Conservation (phyloP, 2,113 vertebrate genomes). For the Paralichthys olivaceus region DNA sequence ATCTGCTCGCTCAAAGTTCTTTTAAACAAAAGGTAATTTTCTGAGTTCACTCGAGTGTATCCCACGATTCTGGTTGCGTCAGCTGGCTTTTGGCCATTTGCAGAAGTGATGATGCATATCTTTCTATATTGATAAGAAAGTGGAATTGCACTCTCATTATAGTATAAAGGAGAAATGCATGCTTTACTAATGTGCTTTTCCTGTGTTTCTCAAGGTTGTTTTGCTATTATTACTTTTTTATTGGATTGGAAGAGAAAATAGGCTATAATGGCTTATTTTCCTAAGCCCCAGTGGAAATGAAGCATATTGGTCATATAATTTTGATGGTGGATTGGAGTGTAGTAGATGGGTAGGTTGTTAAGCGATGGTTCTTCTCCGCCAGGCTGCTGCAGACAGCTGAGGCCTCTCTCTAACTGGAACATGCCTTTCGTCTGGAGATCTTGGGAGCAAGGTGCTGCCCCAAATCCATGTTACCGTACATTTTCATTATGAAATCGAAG, state of each 20-base stretch:
- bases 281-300: conserved; percentile 16
- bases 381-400: conserved; percentile 47
- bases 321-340: conserved; percentile 39
- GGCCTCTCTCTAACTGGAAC: conserved; percentile 46
- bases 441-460: conserved; percentile 55
- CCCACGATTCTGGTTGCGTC: conserved; percentile 19
- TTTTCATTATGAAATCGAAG: conserved; percentile 23
- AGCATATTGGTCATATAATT: conserved; percentile 64
- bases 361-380: conserved; percentile 27
- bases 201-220: conserved; percentile 22
- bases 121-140: background rate
- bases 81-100: conserved; percentile 4
- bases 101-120: background rate
- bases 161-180: too few species aligned
- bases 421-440: conserved; percentile 62
- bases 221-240: conserved; percentile 11
- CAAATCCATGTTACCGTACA: conserved; percentile 32
- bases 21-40: conserved; percentile 40
- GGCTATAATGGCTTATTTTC: conserved; percentile 40
- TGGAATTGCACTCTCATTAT: too few species aligned
- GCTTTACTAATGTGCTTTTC: background rate
- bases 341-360: conserved; percentile 14
- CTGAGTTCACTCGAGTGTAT: background rate
- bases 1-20: conserved; percentile 27
- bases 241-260: conserved; percentile 37